Conservation (phyloP, 2,113 vertebrate species). For the Eclectus roratus region DNA sequence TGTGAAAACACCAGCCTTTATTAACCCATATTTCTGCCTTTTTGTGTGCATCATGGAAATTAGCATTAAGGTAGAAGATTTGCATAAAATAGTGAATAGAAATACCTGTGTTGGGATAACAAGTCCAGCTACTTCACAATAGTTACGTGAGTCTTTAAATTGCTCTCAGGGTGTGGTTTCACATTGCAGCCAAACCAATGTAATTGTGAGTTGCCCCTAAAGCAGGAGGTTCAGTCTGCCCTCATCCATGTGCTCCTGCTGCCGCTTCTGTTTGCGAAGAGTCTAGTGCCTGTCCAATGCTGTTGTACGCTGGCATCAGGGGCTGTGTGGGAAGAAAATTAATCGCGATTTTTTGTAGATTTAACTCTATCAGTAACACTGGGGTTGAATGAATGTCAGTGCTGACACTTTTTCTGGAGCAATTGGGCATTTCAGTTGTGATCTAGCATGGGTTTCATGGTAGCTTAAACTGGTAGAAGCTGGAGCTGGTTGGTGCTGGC, state of each 20-base stretch:
- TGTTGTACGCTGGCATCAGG: fast-evolving
- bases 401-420: neutral
- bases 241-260: neutral
- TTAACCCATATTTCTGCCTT: neutral
- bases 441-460: neutral
- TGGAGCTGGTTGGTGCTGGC: neutral
- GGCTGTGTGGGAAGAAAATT: neutral
- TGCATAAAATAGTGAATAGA: neutral
- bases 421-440: neutral
- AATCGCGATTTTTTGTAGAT: neutral
- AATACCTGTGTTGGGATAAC: neutral
- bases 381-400: neutral
- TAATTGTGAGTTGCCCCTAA: neutral
- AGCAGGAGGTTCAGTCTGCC: neutral
- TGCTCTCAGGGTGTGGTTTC: neutral
- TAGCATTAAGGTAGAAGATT: neutral
- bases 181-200: neutral
- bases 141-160: neutral
- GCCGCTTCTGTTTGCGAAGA: neutral
- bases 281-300: fast-evolving
- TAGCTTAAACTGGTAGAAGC: neutral
- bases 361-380: neutral
- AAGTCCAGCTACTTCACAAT: neutral
- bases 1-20: neutral
- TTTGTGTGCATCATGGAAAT: neutral